Conservation (phyloP, 2,797 vertebrate species). For the Corythornis leucogaster region DNA sequence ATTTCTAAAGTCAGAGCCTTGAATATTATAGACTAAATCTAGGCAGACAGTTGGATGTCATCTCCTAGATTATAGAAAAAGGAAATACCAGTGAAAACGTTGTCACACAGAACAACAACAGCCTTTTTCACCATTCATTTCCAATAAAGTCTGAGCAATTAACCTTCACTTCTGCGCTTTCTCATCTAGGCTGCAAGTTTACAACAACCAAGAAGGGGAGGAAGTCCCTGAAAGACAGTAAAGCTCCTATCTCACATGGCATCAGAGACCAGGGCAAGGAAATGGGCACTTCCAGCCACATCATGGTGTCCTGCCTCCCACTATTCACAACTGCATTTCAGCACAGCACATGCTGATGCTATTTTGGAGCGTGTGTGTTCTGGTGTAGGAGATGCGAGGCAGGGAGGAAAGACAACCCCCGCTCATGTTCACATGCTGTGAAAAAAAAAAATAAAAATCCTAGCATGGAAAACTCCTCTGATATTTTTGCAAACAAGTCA, state of each 20-base stretch:
- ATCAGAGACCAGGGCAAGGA: neutral
- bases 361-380: constrained; percentile 25
- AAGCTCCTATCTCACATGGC: neutral
- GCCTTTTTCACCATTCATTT: neutral
- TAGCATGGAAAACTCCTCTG: constrained; percentile 4
- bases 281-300: neutral
- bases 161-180: neutral
- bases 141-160: neutral
- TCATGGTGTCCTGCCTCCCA: neutral
- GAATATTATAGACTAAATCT: neutral
- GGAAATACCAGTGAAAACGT: neutral
- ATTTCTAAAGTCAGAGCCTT: neutral
- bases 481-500: neutral
- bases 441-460: constrained; percentile 18
- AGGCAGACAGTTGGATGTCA: neutral
- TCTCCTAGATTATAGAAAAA: neutral
- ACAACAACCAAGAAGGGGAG: neutral
- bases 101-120: neutral
- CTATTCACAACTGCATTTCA: constrained; percentile 4
- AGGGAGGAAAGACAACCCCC: constrained; percentile 46
- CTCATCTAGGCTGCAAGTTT: neutral
- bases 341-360: constrained; percentile 33
- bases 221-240: neutral
- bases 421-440: constrained; percentile 17
- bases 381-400: constrained; percentile 33